Evolutionary conservation across 2,888 invertebrate genomes (phyloP), one percentile per base, ranked within the genome.

Genomic region (Atethmia centrago): DNA sequence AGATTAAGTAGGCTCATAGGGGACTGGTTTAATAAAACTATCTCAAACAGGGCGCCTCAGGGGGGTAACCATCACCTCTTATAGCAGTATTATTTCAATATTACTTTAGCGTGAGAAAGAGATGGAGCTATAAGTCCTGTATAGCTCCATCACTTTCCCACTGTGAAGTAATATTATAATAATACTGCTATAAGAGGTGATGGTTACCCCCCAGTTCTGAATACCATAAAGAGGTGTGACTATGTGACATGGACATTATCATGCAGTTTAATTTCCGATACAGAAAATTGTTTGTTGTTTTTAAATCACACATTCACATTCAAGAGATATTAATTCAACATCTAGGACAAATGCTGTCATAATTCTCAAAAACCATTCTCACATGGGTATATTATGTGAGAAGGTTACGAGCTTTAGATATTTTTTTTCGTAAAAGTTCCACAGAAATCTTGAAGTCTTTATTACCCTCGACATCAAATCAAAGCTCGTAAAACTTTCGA

Each of bases 371-470:
- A 49, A n/a, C 51, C 12, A 12, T 51, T 51, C 51, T n/a, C 49
- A n/a, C 49, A 10, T 47, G 21, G 45, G 45, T 45, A 45, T 19
- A 45, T 45, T 45, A 9, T 40, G 9, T 40, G 40, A 40, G 40
- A 8, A 40, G 36, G 36, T n/a, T n/a, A 36, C 7, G 36, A 36
- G 36, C 36, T 36, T 36, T 36, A 36, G 36, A 36, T 36, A 4
- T 5, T 45, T 49, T 53, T 31, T 16, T 0, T 31, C 14, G 5
- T 47, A 5, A 59, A 8, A 14, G 14, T 36, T 36, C 36, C 14
- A 14, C 3, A 45, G 7, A 7, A 25, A 72, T n/a, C n/a, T 45
- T 4, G 3, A 28, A 56, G 25, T 19, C 16, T 79, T 79, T 72
- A 75, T 16, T 19, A 62, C 14, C 40, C 21, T 51, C 55, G 58